Base-by-base conservation (phyloP, 1,140 invertebrate genomes). In the Schlechtendalia chinensis region DNA sequence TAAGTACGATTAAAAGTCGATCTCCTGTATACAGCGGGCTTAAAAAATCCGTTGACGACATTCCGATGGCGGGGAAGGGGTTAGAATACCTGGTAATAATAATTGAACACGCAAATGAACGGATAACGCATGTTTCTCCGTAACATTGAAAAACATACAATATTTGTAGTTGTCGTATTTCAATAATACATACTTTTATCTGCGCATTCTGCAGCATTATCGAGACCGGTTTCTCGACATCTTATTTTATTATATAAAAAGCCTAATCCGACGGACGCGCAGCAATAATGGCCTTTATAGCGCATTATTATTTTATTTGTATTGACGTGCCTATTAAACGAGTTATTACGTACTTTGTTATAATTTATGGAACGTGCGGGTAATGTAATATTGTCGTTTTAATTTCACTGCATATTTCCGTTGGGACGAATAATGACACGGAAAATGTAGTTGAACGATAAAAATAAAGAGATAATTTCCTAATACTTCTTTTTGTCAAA, bases 141-240 rank as follows among this genome's bases (percentile, higher is more conserved):
- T n/a, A n/a, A n/a, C n/a, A n/a, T n/a, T n/a, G n/a, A n/a, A 19
- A 27, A 45, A 71, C 67, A 53, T 71, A 53, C 24, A 71, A 71
- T 71, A 39, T 39, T 39, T 39, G 32, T 39, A 39, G 32, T 39
- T 4, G 32, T 39, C 8, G 32, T 39, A 39, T 39, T 39, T 4
- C 32, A 71, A 53, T 69, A 47, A 67, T 8, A 8, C 3, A 53
- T 53, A 29, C 27, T 71, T 47, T 69, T 16, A 47, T 53, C 50
- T 1, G 22, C 65, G 39, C 67, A 71, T 24, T 71, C 27, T 29
- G 47, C 32, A 8, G 3, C 12, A 47, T 54, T 54, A 54, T 72
- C 69, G 69, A 72, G 69, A 72, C 69, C 69, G 69, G 69, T 72
- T 72, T 39, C 32, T 39, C 47, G 50, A 69, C 8, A 39, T 8